These are phyloP conservation scores for Entomobrya proxima DNA, from an alignment of 2,888 invertebrate genomes.

Conservation along the genomic window DNA sequence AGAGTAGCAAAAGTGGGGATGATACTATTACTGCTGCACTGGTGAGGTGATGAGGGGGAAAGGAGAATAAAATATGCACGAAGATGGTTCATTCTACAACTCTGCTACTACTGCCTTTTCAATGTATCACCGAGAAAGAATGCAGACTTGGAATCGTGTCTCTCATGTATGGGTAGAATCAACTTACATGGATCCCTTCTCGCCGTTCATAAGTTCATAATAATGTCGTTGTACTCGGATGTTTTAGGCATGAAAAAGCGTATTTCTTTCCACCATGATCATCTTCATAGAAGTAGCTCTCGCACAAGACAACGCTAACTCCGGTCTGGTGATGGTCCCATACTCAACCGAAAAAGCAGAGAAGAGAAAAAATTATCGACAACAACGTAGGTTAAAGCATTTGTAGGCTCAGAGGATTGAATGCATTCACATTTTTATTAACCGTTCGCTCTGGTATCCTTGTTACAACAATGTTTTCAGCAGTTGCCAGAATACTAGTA, in stretches of 20 bases:
- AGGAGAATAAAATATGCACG: slow-evolving; percentile 27
- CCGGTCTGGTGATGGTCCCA: slow-evolving; percentile 45
- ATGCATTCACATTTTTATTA: too few species aligned
- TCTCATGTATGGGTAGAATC: too few species aligned
- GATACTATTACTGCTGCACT: not conserved
- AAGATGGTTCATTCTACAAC: not conserved
- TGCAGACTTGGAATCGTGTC: too few species aligned
- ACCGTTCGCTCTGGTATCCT: too few species aligned
- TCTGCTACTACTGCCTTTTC: not conserved
- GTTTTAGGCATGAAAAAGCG: not conserved
- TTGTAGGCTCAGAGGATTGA: too few species aligned
- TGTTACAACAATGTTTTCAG: too few species aligned
- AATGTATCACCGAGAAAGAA: not conserved
- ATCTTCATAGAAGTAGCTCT: not conserved
- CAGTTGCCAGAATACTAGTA: too few species aligned
- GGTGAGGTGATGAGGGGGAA: not conserved
- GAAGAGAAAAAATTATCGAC: slow-evolving; percentile 19
- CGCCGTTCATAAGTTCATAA: too few species aligned
- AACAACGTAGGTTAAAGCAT: not conserved
- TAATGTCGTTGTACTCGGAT: not conserved
- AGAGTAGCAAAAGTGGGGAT: slow-evolving; percentile 39
- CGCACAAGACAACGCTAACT: slow-evolving; percentile 33
- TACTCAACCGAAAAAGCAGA: slow-evolving; percentile 63
- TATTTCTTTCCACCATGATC: slow-evolving; percentile 9
- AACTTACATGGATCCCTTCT: too few species aligned